These are phyloP conservation scores for Ommatoiulus sabulosus DNA, from an alignment of 2,888 invertebrate species.

Conservation along the genomic window DNA sequence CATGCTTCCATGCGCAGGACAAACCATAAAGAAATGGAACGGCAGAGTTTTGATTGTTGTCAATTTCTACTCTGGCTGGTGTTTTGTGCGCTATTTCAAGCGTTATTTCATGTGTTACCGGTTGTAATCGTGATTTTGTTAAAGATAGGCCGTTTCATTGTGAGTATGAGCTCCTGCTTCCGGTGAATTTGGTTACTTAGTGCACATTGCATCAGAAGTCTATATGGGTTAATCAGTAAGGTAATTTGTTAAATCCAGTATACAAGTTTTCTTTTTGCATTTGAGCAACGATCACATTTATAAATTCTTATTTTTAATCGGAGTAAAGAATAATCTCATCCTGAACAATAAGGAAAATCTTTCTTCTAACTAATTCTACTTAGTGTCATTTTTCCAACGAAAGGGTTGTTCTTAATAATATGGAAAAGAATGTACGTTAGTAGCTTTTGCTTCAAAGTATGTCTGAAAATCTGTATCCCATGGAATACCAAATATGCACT, in stretches of 20 bases:
- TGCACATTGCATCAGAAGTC: not conserved
- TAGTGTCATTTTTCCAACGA: not conserved
- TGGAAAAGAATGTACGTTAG: not conserved
- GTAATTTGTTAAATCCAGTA: not conserved
- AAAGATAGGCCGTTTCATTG: not conserved
- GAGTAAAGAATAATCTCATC: not conserved
- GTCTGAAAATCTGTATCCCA: not conserved
- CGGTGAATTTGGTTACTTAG: not conserved
- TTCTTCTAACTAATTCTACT: not conserved
- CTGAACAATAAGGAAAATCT: not conserved
- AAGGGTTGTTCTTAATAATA: not conserved
- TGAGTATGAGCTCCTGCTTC: not conserved
- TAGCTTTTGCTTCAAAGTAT: not conserved
- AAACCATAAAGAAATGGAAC: not conserved
- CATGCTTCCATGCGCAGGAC: not conserved
- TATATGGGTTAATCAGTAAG: not conserved
- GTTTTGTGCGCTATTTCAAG: constrained; percentile 32
- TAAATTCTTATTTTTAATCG: not conserved
- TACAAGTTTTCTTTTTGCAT: not conserved
- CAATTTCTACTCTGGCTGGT: not conserved
- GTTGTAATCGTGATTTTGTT: constrained; percentile 33
- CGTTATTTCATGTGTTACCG: constrained; percentile 1
- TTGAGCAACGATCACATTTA: not conserved
- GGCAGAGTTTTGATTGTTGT: not conserved
- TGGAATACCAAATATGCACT: not conserved